These are phyloP conservation scores for Yponomeuta malinellus DNA, from an alignment of 2,888 invertebrate genomes.

Conservation along the genomic window DNA sequence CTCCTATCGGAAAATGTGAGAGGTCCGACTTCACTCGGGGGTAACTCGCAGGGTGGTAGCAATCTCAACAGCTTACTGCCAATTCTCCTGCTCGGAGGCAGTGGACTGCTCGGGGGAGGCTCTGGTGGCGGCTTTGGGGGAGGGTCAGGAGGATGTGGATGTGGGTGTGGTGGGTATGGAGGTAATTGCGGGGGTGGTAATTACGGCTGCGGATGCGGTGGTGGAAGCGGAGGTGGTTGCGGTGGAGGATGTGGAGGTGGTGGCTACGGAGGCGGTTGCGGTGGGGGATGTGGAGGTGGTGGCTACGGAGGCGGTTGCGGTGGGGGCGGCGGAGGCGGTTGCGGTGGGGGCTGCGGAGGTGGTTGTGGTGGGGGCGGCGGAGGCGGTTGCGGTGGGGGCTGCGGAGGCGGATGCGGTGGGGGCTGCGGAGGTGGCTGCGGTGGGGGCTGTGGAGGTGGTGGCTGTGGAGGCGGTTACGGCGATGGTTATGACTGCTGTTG, in stretches of 20 bases:
- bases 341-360: background rate
- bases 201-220: background rate
- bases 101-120: background rate
- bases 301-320: conserved; percentile 19
- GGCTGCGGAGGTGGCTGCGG: conserved; percentile 1
- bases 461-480: background rate
- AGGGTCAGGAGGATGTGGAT: conserved; percentile 21
- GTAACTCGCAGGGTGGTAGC: background rate
- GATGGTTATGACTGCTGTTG: background rate
- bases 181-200: background rate
- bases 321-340: conserved; percentile 10
- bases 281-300: conserved; percentile 21
- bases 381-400: conserved; percentile 21
- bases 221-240: background rate
- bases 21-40: background rate
- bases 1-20: background rate
- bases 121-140: conserved; percentile 2
- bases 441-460: conserved; percentile 9
- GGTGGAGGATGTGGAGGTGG: background rate
- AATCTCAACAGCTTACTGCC: conserved; percentile 4
- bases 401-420: conserved; percentile 19
- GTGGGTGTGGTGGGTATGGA: conserved; percentile 19
- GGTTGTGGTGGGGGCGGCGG: conserved; percentile 12
- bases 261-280: background rate
- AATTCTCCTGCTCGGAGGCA: background rate